Conservation (phyloP, 2,797 vertebrate genomes). For the Lemur catta region DNA sequence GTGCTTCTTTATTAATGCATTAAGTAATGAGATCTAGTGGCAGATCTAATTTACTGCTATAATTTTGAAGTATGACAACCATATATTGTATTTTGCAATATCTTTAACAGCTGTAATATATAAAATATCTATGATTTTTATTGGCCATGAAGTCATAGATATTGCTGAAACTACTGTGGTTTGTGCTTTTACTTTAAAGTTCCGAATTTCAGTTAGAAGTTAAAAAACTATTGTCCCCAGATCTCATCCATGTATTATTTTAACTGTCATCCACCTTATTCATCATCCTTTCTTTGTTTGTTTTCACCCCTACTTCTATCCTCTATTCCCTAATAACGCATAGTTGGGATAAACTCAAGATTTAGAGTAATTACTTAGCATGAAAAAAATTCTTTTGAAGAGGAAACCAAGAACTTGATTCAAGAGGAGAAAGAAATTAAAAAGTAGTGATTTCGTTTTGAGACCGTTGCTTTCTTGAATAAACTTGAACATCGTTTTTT, state of each 20-base stretch:
- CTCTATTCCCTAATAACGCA: background rate
- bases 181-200: background rate
- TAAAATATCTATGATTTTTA: background rate
- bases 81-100: background rate
- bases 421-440: background rate
- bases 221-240: background rate
- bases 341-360: background rate
- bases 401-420: background rate
- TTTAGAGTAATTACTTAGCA: conserved; percentile 6
- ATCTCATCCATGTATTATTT: background rate
- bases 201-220: background rate
- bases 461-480: background rate
- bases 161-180: background rate
- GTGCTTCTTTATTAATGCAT: background rate
- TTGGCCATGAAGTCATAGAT: background rate
- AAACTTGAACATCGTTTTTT: background rate
- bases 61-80: background rate
- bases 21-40: background rate
- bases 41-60: background rate
- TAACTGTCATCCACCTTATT: background rate
- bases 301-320: background rate
- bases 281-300: background rate
- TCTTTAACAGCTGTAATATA: background rate
- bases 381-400: conserved; percentile 6
- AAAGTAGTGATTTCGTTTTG: background rate